A percentile compares a stretch with the other conserved stretches of the same genome.
phyloP scores from a whole-genome alignment of 2,797 vertebrate species.

The Lacerta agilis region DNA sequence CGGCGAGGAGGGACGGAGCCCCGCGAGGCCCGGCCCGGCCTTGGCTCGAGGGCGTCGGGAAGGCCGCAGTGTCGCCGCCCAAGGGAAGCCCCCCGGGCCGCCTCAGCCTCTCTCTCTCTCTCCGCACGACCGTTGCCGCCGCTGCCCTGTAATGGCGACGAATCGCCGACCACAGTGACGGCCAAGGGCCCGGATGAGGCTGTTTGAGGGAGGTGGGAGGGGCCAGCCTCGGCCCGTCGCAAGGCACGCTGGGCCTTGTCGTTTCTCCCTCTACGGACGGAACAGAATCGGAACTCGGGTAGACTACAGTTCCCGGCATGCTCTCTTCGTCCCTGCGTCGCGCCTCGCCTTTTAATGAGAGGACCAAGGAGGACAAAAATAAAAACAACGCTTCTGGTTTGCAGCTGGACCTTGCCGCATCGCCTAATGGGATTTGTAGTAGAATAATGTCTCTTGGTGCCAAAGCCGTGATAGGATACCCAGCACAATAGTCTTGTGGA shows the following conservation, averaged over 20 bases:
- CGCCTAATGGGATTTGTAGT: slow-evolving; percentile 27
- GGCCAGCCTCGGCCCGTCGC: neutral
- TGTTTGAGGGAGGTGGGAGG: slow-evolving; percentile 56
- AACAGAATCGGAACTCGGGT: rapidly evolving
- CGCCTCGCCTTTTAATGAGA: too few species aligned
- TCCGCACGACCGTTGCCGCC: slow-evolving; percentile 41
- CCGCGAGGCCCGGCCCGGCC: slow-evolving; percentile 72
- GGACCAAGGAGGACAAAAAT: neutral
- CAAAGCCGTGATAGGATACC: neutral
- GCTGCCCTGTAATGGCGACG: slow-evolving; percentile 90
- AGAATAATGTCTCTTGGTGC: neutral
- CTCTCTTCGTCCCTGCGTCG: neutral
- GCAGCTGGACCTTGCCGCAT: neutral
- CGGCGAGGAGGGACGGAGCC: slow-evolving; percentile 53
- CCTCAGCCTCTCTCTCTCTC: slow-evolving; percentile 46
- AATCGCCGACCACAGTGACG: slow-evolving; percentile 85
- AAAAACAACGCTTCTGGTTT: neutral
- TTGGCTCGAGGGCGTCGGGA: slow-evolving; percentile 42
- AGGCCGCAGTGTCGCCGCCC: slow-evolving; percentile 30
- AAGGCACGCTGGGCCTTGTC: neutral
- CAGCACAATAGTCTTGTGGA: neutral
- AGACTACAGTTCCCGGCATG: slow-evolving; percentile 5
- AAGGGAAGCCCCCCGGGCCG: slow-evolving; percentile 21
- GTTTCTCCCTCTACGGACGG: neutral
- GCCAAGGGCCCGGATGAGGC: slow-evolving; percentile 86